Conservation (phyloP, 2,113 vertebrate genomes). For the Brienomyrus longianalis region DNA sequence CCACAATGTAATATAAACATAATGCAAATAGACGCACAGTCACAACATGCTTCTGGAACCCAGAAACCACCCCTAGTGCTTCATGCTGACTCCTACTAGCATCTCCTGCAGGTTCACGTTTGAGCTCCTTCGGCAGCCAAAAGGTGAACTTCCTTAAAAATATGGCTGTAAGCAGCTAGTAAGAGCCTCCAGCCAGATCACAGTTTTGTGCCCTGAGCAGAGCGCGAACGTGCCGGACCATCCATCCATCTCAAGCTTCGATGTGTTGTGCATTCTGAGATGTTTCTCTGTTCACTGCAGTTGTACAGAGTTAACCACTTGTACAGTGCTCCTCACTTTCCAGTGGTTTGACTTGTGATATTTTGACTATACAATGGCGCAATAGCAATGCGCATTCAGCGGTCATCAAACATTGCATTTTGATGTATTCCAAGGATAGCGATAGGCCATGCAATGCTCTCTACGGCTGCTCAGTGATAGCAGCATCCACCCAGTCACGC, state of each 20-base stretch:
- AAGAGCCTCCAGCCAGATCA: not conserved
- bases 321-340: not conserved
- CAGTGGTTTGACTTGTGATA: not conserved
- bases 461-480: not conserved
- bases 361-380: not conserved
- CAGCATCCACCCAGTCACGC: not conserved
- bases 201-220: not conserved
- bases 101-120: not conserved
- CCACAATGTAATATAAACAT: too few species aligned
- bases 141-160: not conserved
- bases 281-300: not conserved
- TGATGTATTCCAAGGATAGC: not conserved
- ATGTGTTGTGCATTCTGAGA: not conserved
- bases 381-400: not conserved
- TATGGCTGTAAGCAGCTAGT: not conserved
- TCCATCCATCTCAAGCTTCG: not conserved
- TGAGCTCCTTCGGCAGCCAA: not conserved
- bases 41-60: not conserved
- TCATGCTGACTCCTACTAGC: not conserved
- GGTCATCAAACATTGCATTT: not conserved
- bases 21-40: not conserved
- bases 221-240: not conserved
- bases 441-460: not conserved
- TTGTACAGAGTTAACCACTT: not conserved
- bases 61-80: not conserved